A percentile compares a stretch with the other conserved stretches of the same genome.
These are phyloP conservation scores for Branchellion lobata DNA, from an alignment of 2,888 invertebrate genomes.

Conservation along the genomic window DNA sequence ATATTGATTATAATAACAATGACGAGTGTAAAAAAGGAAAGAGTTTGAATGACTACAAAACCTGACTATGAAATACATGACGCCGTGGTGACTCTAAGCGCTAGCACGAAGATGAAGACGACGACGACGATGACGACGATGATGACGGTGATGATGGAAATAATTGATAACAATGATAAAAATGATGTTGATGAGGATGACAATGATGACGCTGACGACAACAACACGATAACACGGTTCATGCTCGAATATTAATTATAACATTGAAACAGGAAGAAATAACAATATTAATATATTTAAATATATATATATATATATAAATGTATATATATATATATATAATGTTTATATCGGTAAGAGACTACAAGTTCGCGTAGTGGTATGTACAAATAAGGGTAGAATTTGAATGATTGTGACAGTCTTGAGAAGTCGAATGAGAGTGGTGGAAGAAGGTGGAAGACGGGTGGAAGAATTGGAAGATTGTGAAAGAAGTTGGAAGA, in stretches of 20 bases:
- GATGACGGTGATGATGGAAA: not conserved
- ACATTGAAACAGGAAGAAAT: not conserved
- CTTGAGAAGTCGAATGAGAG: not conserved
- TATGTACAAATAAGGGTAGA: not conserved
- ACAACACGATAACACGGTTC: not conserved
- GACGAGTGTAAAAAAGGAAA: not conserved
- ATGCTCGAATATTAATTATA: not conserved
- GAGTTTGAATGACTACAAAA: too few species aligned
- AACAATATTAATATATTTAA: not conserved
- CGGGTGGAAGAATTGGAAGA: not conserved
- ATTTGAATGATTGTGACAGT: not conserved
- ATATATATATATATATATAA: too few species aligned
- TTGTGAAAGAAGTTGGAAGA: not conserved
- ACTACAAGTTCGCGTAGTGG: not conserved
- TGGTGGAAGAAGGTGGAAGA: too few species aligned
- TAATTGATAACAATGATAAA: not conserved
- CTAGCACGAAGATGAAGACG: too few species aligned
- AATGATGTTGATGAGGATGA: not conserved
- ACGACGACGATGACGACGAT: not conserved
- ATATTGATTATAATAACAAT: constrained; percentile 10
- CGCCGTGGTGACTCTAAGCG: too few species aligned
- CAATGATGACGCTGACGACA: not conserved
- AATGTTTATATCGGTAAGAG: too few species aligned
- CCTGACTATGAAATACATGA: too few species aligned
- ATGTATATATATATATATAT: too few species aligned